A percentile compares a stretch with the other conserved stretches of the same genome.
Evolutionary conservation across 2,797 vertebrate genomes (phyloP).

Genomic region (Lacerta agilis): DNA sequence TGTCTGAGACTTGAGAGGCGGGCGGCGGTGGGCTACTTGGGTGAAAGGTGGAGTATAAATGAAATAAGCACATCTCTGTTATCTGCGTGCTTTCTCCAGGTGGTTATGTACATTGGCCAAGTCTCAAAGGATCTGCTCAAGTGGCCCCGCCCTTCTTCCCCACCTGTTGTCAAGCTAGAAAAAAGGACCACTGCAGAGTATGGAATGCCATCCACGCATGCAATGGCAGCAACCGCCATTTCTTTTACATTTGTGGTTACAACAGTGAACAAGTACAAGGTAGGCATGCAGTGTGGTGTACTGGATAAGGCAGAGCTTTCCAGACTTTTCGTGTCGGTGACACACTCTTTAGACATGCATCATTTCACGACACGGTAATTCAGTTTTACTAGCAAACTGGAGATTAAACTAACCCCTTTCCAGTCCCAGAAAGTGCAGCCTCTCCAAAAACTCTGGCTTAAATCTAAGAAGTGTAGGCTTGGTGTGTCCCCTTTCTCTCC

Average conservation of each 20-base stretch:
- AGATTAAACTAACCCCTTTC: too few relatives aligned
- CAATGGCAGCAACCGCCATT: conserved; percentile 93
- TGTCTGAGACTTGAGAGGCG: not conserved
- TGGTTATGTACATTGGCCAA: conserved; percentile 97
- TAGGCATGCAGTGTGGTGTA: conserved; percentile 53
- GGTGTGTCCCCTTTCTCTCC: not conserved
- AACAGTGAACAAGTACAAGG: conserved; percentile 87
- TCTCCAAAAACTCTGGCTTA: not conserved
- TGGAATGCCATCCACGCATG: conserved; percentile 96
- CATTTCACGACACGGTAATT: too few relatives aligned
- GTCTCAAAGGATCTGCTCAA: conserved; percentile 93
- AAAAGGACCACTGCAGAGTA: conserved; percentile 86
- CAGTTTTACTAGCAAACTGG: too few relatives aligned
- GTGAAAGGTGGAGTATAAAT: not conserved
- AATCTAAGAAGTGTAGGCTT: not conserved
- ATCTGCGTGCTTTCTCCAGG: conserved; percentile 73
- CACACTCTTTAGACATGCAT: too few relatives aligned
- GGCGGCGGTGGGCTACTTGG: not conserved
- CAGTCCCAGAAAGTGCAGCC: fast-evolving
- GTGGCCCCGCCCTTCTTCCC: conserved; percentile 89
- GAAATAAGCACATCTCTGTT: not conserved
- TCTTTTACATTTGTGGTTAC: conserved; percentile 90
- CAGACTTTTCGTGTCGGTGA: too few relatives aligned
- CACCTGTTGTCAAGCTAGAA: conserved; percentile 94
- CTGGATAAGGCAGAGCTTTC: too few relatives aligned